phyloP scores from a whole-genome alignment of 2,113 vertebrate genomes.

The Mus spicilegus region DNA sequence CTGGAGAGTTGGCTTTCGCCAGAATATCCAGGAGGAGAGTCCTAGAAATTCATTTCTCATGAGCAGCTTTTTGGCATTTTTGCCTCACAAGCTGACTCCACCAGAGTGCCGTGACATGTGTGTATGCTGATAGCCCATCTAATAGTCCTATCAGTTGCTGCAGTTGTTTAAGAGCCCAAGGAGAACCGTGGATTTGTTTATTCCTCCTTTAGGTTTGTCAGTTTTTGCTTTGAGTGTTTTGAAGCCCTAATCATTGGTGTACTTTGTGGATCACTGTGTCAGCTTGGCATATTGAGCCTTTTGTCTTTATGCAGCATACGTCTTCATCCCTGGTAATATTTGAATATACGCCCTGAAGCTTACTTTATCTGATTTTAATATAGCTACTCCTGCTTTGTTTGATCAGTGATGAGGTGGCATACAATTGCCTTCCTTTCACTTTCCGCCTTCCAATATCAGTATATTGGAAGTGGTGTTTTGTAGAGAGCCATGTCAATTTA shows the following conservation, averaged over 20 bases:
- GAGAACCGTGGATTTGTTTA: background rate
- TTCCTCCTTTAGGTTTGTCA: background rate
- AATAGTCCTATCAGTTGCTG: background rate
- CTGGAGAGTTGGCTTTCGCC: no score
- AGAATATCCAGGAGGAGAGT: no score
- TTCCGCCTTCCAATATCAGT: background rate
- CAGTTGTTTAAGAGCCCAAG: background rate
- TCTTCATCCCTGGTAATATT: constrained; percentile 43
- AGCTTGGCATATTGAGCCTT: background rate
- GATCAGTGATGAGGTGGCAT: constrained; percentile 14
- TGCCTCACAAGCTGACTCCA: no score
- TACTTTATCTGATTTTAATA: constrained; percentile 62
- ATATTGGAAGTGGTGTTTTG: constrained; percentile 15
- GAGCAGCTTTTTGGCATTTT: no score
- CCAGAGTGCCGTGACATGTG: no score
- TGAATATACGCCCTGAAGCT: constrained; percentile 22
- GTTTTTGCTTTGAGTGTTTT: background rate
- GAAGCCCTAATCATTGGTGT: background rate
- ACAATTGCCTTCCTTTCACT: constrained; percentile 22
- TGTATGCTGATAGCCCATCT: background rate
- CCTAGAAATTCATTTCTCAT: no score
- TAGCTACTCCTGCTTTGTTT: constrained; percentile 38
- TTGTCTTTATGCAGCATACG: background rate
- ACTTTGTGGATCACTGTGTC: background rate
- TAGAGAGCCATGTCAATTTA: background rate